These are phyloP conservation scores for Formica selysi DNA, from an alignment of 1,140 invertebrate species.

Conservation along the genomic window DNA sequence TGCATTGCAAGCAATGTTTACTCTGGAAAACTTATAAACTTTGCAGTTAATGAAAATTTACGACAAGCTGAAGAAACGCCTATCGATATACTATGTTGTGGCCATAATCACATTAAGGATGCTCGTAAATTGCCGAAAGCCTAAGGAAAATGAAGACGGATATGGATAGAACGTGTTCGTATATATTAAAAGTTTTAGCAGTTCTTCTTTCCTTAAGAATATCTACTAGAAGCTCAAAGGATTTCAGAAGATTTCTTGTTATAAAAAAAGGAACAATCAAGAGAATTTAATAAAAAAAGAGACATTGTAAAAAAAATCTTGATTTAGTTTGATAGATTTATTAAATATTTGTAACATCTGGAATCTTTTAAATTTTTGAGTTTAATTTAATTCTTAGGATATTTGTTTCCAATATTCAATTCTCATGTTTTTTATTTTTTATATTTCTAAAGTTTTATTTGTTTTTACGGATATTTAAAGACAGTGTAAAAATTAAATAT, in stretches of 20 bases:
- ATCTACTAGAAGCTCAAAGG: neutral
- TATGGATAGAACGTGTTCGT: constrained; percentile 28
- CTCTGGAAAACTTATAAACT: constrained; percentile 16
- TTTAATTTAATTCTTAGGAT: neutral
- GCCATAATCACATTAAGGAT: constrained; percentile 43
- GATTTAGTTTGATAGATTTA: constrained; percentile 1
- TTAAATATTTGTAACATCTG: constrained; percentile 14
- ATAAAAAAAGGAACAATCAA: too few species aligned
- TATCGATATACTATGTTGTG: neutral
- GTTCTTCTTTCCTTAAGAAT: neutral
- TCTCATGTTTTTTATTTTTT: neutral
- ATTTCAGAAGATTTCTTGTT: neutral
- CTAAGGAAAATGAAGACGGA: constrained; percentile 52
- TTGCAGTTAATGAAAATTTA: constrained; percentile 56
- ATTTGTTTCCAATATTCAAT: neutral
- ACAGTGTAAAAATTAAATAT: neutral
- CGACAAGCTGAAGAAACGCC: constrained; percentile 5
- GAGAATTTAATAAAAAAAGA: neutral
- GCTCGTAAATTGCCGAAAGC: constrained; percentile 39
- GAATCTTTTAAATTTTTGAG: neutral
- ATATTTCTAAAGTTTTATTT: neutral
- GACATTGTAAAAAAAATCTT: neutral
- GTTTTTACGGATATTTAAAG: neutral
- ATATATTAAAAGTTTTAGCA: constrained; percentile 21
- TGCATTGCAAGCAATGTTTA: neutral